Conservation (phyloP, 2,113 vertebrate species). For the Tringa solitaria region DNA sequence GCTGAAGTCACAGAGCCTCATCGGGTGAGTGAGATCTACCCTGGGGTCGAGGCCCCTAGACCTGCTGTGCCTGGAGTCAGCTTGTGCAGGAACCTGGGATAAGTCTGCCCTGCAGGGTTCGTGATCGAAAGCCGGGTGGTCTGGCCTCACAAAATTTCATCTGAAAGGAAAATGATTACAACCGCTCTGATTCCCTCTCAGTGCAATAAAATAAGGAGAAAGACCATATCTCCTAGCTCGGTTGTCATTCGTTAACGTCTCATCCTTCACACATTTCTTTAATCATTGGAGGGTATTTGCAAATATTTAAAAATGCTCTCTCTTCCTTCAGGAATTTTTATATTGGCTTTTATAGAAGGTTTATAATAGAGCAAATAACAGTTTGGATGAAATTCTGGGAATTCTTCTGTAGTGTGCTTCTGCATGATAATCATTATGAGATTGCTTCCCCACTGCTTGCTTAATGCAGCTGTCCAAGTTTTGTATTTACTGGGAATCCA, state of each 20-base stretch:
- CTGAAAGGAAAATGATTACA: background rate
- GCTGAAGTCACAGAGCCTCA: background rate
- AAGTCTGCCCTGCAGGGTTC: background rate
- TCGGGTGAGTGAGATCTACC: fast-evolving
- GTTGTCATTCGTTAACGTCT: conserved; percentile 4
- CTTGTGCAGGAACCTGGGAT: background rate
- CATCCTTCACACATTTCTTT: conserved; percentile 61
- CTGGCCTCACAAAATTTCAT: background rate
- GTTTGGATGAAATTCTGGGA: conserved; percentile 78
- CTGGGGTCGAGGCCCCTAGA: fast-evolving
- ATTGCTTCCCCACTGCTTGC: conserved; percentile 77
- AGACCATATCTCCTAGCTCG: background rate
- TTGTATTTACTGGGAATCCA: conserved; percentile 76
- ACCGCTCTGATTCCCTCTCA: background rate
- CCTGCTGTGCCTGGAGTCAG: background rate
- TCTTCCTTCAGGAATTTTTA: conserved; percentile 77
- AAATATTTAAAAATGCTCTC: conserved; percentile 70
- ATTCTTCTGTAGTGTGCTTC: conserved; percentile 67
- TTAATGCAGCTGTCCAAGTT: conserved; percentile 75
- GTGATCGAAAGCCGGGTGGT: background rate
- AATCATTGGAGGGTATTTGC: conserved; percentile 70
- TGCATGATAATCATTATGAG: conserved; percentile 72
- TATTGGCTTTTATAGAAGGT: conserved; percentile 73
- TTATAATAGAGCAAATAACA: conserved; percentile 79
- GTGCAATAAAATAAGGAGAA: background rate